These are phyloP conservation scores for Monoplex corrugatus DNA, from an alignment of 2,888 invertebrate species.

Conservation along the genomic window DNA sequence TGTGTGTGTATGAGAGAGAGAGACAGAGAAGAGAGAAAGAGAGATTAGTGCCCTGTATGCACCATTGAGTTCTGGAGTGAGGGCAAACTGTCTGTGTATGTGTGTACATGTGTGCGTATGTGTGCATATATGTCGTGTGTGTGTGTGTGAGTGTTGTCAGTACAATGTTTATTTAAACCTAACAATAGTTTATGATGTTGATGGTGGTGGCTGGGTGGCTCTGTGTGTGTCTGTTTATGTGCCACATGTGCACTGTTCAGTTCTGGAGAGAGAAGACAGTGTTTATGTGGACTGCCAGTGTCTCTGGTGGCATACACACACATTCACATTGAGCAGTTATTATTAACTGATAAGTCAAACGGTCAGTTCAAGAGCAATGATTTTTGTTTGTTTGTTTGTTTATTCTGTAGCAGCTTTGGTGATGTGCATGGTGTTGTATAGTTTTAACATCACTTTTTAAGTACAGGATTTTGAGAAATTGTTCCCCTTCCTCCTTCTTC, in stretches of 20 bases:
- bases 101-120: slow-evolving; percentile 35
- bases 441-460: not conserved
- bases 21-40: too few relatives aligned
- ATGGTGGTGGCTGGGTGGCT: too few relatives aligned
- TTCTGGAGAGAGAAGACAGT: too few relatives aligned
- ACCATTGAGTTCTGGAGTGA: slow-evolving; percentile 1
- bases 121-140: not conserved
- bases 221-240: too few relatives aligned
- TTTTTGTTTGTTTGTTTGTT: not conserved
- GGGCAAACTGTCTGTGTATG: slow-evolving; percentile 25
- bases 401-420: not conserved
- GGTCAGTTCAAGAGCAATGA: not conserved
- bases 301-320: not conserved
- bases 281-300: too few relatives aligned
- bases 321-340: not conserved
- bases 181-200: too few relatives aligned
- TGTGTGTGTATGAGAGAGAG: too few relatives aligned
- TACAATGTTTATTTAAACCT: not conserved
- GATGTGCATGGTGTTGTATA: not conserved
- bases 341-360: too few relatives aligned
- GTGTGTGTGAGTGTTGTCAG: slow-evolving; percentile 4
- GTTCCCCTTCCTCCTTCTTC: too few relatives aligned
- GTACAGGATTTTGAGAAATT: too few relatives aligned
- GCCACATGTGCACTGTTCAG: too few relatives aligned
- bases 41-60: too few relatives aligned